A percentile compares a stretch with the other conserved stretches of the same genome.
phyloP scores from a whole-genome alignment of 2,797 vertebrate genomes.

The Phrynocephalus forsythii region DNA sequence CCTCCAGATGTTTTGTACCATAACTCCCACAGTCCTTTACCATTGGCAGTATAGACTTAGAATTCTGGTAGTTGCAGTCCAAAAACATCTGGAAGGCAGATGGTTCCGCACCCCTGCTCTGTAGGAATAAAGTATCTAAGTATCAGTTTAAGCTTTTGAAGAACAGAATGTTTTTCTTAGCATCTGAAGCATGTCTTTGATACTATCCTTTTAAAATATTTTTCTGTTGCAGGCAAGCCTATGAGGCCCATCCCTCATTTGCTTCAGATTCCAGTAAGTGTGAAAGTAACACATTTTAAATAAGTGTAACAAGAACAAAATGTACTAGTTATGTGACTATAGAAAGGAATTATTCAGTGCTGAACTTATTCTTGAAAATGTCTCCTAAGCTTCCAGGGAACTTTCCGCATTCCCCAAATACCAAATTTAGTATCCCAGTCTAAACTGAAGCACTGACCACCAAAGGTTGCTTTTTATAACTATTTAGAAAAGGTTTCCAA shows the following conservation, averaged over 20 bases:
- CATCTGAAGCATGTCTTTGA: neutral
- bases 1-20: too few species aligned
- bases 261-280: slow-evolving; percentile 72
- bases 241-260: slow-evolving; percentile 47
- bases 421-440: too few species aligned
- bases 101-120: neutral
- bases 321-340: neutral
- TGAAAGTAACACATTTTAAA: slow-evolving; percentile 10
- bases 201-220: slow-evolving; percentile 41
- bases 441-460: neutral
- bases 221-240: slow-evolving; percentile 52
- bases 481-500: neutral
- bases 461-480: neutral
- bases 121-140: neutral
- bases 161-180: neutral
- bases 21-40: too few species aligned
- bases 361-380: neutral
- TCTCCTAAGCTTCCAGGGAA: neutral
- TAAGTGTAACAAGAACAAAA: neutral
- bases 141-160: neutral
- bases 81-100: too few species aligned
- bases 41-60: too few species aligned
- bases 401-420: neutral
- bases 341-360: neutral
- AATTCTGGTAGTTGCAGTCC: too few species aligned